Base-by-base conservation (phyloP, 2,797 vertebrate species). In the Spinus pinus region DNA sequence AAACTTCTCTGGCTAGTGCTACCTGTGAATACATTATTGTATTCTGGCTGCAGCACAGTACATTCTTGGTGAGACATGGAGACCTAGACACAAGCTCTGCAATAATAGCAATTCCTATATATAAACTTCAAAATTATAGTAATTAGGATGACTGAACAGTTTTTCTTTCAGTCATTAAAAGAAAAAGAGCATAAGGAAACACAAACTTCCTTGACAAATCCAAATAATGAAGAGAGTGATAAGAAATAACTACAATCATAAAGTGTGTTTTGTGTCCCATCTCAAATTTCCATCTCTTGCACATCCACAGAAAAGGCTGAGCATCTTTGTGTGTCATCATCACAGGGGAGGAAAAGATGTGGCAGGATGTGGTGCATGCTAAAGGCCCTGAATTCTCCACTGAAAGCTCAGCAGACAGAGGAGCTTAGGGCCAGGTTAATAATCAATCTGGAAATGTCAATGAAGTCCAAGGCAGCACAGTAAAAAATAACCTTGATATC, bases 131-230 rank as follows among this genome's bases (percentile, higher is more conserved):
- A 56, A 79, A 33, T 91, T 77, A 57, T 2, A 49, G 66, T 50
- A 74, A 86, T 64, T 64, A 80, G 80, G 44, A 65, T 61, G 28
- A 70, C 1, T 78, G 28, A 86, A 70, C 23, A 78, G 25, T 16
- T 90, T 90, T 85, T 39, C 28, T 62, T 73, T 67, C n/a, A 81
- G 73, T 56, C 51, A 47, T 54, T 88, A 58, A 62, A 77, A 75
- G 65, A n/a, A 87, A 88, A 8, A 51, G 30, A 33, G 41, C 51
- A 41, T 47, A 56, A 78, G 21, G 42, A 83, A 87, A 65, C 3
- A 37, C 37, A 44, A 86, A 69, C 33, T 93, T 81, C 30, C 25
- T 44, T 81, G 28, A 51, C 25, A 87, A 93, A 91, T 71, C 12
- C 42, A 94, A 83, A 70, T 67, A 35, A 65, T 4, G 4, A 35